phyloP scores from a whole-genome alignment of 2,797 vertebrate species.

The Rhinoraja longicauda region DNA sequence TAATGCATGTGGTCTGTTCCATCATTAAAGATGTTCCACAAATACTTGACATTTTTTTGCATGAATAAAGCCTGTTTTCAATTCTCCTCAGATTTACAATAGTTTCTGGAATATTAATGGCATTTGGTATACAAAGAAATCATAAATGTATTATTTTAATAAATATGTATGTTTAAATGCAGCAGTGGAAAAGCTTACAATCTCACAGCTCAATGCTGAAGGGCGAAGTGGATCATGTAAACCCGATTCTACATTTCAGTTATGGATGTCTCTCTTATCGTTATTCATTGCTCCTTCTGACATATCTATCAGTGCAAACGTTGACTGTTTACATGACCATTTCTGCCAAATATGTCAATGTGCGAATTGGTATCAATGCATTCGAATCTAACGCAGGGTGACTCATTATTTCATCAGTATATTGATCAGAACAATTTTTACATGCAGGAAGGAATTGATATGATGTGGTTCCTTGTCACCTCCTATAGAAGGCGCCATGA shows the following conservation, averaged over 20 bases:
- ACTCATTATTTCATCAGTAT: neutral
- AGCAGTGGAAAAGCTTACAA: neutral
- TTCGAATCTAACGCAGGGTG: neutral
- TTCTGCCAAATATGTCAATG: neutral
- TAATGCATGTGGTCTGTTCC: neutral
- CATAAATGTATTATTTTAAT: neutral
- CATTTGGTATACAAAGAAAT: neutral
- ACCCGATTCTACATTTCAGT: neutral
- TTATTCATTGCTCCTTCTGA: neutral
- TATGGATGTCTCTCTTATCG: neutral
- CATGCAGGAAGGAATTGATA: neutral
- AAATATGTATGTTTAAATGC: neutral
- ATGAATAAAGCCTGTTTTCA: neutral
- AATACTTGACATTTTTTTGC: neutral
- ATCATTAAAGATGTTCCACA: neutral
- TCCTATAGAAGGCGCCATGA: neutral
- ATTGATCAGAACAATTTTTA: neutral
- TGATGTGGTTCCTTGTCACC: neutral
- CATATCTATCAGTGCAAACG: neutral
- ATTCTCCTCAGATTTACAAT: neutral
- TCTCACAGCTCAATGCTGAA: neutral
- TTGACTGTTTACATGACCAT: neutral
- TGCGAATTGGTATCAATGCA: neutral
- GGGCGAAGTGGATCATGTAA: neutral
- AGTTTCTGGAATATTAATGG: neutral